Conservation (phyloP, 2,888 invertebrate species). For the Prenolepis imparis region DNA sequence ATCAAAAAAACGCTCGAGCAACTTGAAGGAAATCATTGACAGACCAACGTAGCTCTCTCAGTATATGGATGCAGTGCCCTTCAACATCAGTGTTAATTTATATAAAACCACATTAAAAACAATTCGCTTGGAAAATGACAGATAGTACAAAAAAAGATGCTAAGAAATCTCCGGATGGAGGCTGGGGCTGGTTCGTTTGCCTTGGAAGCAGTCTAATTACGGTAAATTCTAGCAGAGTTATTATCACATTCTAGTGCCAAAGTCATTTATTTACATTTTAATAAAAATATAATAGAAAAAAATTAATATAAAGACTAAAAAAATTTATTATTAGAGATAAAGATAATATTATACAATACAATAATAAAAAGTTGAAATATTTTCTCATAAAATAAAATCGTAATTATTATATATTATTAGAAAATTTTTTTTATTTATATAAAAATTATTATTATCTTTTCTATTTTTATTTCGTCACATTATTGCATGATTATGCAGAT, state of each 20-base stretch:
- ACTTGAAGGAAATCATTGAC: background rate
- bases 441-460: background rate
- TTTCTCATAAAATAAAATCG: background rate
- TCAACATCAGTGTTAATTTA: background rate
- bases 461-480: background rate
- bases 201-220: slow-evolving; percentile 94
- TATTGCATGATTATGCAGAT: background rate
- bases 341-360: background rate
- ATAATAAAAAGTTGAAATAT: background rate
- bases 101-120: background rate
- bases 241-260: background rate
- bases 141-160: slow-evolving; percentile 26
- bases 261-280: background rate
- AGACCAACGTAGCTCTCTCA: background rate
- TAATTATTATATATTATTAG: background rate
- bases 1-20: background rate
- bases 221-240: slow-evolving; percentile 87
- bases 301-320: background rate
- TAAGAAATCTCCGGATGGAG: slow-evolving; percentile 90
- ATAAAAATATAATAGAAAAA: background rate
- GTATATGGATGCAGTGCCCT: background rate
- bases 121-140: background rate
- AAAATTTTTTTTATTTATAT: background rate
- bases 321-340: background rate
- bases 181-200: slow-evolving; percentile 96